Percentiles rank a stretch among this genome's conserved stretches.
Conservation (phyloP, 2,113 vertebrate species). For the Brachirus orientalis region DNA sequence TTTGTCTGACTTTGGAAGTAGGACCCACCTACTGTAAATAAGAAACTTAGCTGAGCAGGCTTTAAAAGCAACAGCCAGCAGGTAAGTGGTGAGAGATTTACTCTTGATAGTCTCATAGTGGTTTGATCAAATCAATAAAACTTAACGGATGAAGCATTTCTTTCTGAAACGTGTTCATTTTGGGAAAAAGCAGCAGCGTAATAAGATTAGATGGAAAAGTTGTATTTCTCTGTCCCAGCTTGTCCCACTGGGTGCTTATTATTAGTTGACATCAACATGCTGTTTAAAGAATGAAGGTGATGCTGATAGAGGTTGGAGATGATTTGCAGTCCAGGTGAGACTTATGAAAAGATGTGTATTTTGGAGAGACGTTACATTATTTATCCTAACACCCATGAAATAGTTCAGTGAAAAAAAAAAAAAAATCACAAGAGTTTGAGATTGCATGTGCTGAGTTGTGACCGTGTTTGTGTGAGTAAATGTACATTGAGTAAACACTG, state of each 20-base stretch:
- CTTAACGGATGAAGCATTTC: not conserved
- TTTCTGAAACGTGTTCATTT: not conserved
- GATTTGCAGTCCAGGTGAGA: conserved; percentile 37
- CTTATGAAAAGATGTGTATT: too few relatives aligned
- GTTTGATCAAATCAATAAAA: not conserved
- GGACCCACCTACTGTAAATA: too few relatives aligned
- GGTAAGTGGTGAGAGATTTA: not conserved
- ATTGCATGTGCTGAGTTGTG: conserved; percentile 5
- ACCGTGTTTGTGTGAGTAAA: conserved; percentile 9
- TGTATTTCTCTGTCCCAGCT: not conserved
- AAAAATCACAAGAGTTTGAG: conserved; percentile 17
- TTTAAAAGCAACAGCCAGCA: too few relatives aligned
- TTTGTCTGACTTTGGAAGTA: too few relatives aligned
- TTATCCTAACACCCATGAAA: conserved; percentile 44
- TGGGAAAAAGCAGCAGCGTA: not conserved
- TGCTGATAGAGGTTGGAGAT: conserved; percentile 18
- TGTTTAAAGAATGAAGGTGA: conserved; percentile 15
- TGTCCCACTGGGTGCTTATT: conserved; percentile 47
- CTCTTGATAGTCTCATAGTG: not conserved
- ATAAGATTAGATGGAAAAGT: too few relatives aligned
- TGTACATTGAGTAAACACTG: too few relatives aligned
- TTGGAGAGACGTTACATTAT: conserved; percentile 13
- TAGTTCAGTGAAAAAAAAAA: conserved; percentile 10
- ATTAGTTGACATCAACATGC: conserved; percentile 52
- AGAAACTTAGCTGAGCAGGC: too few relatives aligned